Base-by-base conservation (phyloP, 2,888 invertebrate genomes). In the Taphrorychus bicolor region DNA sequence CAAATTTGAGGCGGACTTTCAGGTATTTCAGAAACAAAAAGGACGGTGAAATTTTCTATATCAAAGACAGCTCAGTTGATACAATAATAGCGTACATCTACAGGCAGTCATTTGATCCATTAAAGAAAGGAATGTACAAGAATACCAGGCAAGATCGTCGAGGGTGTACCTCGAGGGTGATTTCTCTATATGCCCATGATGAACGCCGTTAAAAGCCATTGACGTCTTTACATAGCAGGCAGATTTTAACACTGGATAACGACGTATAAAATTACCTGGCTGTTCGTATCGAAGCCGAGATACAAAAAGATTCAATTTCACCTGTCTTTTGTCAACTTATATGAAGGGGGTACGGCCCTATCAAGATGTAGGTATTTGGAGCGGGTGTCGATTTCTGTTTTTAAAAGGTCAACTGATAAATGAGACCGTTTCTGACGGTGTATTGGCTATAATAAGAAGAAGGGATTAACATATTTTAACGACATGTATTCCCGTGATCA, bases 211-310 rank as follows among this genome's bases (percentile, higher is more conserved):
- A 69, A 69, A 69, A 71, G 72, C 73, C 73, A 72, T 81, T 81
- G 82, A 82, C 82, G 80, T 70, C 81, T 80, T 80, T 79, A 77
- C 77, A 77, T 78, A 75, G 75, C 76, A 70, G 75, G 73, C 78
- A 79, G 82, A 82, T 82, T 81, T 79, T 79, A 78, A 79, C 79
- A 72, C 80, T 62, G 82, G 82, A 82, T 82, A 81, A 79, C 76
- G 77, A 76, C 75, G 77, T 80, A 80, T 81, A 80, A 76, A 79
- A 77, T 81, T 82, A 81, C 81, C 81, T 81, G 81, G 62, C 68
- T 64, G 42, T 22, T 71, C 68, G 71, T 71, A 73, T 73, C 73
- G 67, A 70, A 71, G 64, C 72, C 70, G 70, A 72, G 69, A 72
- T 69, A 73, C 71, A 80, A 78, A 78, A 79, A 77, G 80, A 78